Conservation (phyloP, 2,113 vertebrate species). For the Oceanodroma tethys region DNA sequence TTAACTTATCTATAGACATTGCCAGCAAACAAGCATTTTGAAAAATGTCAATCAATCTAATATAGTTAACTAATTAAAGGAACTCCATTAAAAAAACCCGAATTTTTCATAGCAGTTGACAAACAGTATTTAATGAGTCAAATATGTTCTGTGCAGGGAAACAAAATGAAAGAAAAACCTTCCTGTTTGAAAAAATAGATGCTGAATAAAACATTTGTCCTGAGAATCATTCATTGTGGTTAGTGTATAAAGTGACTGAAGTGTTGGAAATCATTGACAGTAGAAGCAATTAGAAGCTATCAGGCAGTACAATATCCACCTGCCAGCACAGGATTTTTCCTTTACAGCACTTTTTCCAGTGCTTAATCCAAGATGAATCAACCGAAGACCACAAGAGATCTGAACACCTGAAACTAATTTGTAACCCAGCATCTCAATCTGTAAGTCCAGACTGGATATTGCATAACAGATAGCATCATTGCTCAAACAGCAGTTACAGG, state of each 20-base stretch:
- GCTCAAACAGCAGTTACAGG: background rate
- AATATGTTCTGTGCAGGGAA: background rate
- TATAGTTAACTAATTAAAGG: background rate
- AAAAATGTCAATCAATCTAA: background rate
- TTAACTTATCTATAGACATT: background rate
- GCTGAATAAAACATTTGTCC: background rate
- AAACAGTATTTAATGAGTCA: background rate
- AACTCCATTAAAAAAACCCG: background rate
- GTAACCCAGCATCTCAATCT: background rate
- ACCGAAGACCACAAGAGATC: fast-evolving
- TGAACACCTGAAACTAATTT: background rate
- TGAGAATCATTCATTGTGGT: background rate
- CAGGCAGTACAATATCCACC: background rate
- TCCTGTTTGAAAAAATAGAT: background rate
- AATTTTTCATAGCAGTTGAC: background rate
- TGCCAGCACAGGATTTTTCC: background rate
- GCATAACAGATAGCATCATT: background rate
- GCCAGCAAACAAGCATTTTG: background rate
- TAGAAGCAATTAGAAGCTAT: background rate
- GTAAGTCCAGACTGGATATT: background rate
- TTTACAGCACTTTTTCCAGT: background rate
- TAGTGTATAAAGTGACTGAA: background rate
- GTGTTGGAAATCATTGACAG: background rate
- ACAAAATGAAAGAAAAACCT: background rate
- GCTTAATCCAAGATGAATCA: background rate